Base-by-base conservation (phyloP, 2,113 vertebrate genomes). In the Hippocampus comes region DNA sequence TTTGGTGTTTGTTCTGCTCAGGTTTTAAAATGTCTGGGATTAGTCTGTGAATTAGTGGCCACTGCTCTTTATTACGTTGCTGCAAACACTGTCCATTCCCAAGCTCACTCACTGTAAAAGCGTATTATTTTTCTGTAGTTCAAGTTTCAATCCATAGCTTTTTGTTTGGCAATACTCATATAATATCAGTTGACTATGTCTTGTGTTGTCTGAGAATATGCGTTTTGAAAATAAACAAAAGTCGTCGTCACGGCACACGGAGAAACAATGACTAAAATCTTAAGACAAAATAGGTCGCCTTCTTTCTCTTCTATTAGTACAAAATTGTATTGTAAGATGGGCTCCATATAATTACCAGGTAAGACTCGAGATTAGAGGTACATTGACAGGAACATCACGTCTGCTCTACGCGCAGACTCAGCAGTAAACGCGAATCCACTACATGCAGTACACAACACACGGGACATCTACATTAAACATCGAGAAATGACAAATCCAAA, bases 131-230 rank as follows among this genome's bases (percentile, higher is more conserved):
- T 72, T 78, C 78, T 85, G 76, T 75, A 81, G 76, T 92, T 92
- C 90, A 92, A 92, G 91, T 92, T 91, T 92, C 76, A 41, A 82
- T 89, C 89, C 89, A 91, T 89, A 91, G 85, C 77, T 87, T 90
- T 86, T 89, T 83, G 85, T 94, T 91, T 93, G 86, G 86, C 87
- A 91, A 91, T 83, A 78, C 66, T 76, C 88, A 86, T 86, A 84
- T 2, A 65, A 86, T 80, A 88, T 85, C 83, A 88, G 78, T 84
- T 88, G 89, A 75, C 80, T 89, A 84, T 64, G 70, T 84, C 34
- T 72, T 63, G 18, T 64, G 77, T 74, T 70, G 75, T 68, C 67
- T 64, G 63, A n/a, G 68, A 76, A 82, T 74, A 84, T 74, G 84
- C 77, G 68, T 72, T 80, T 25, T 41, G 70, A 78, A 78, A 82